phyloP scores from a whole-genome alignment of 2,888 invertebrate species.

The Reticulitermes lucifugus region DNA sequence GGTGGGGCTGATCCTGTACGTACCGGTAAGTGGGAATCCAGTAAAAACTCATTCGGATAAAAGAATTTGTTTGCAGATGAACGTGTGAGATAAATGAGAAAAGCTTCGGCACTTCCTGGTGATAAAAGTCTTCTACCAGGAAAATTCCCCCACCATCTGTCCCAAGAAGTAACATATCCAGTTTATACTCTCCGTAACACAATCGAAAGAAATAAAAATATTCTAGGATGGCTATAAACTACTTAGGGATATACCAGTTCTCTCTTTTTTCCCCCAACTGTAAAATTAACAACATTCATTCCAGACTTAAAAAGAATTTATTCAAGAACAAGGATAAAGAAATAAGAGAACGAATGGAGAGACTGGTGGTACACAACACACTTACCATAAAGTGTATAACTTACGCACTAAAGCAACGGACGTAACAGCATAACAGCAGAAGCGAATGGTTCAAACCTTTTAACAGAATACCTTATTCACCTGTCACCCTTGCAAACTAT shows the following conservation, averaged over 20 bases:
- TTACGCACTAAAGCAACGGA: not conserved
- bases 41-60: not conserved
- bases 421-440: too few relatives aligned
- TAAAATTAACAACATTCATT: conserved; percentile 11
- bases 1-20: too few relatives aligned
- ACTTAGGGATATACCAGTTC: conserved; percentile 6
- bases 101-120: conserved; percentile 44
- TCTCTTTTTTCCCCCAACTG: not conserved
- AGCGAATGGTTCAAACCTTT: too few relatives aligned
- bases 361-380: not conserved
- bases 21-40: not conserved
- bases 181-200: not conserved
- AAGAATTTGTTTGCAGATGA: not conserved
- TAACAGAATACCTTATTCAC: too few relatives aligned
- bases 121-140: conserved; percentile 41
- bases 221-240: not conserved
- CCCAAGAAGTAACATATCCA: not conserved
- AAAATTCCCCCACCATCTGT: conserved; percentile 24
- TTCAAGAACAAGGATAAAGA: not conserved
- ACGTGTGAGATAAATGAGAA: conserved; percentile 35
- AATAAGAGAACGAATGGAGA: not conserved
- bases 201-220: conserved; percentile 25
- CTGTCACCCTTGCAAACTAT: not conserved
- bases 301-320: conserved; percentile 13
- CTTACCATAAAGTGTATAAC: not conserved